These are phyloP conservation scores for Stigmatopora nigra DNA, from an alignment of 2,113 vertebrate genomes.

Conservation along the genomic window DNA sequence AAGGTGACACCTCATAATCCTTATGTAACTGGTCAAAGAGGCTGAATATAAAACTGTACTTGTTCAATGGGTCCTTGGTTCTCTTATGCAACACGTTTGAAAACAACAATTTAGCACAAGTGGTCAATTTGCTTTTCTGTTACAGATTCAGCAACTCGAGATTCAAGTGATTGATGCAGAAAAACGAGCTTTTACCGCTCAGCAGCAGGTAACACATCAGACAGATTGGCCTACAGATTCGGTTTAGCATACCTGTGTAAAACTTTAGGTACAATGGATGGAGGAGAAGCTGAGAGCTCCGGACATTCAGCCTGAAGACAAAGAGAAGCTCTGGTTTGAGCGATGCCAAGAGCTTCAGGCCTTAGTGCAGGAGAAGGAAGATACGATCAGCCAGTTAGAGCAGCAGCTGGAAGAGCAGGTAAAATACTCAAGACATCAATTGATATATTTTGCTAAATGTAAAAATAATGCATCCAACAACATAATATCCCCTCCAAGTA, in stretches of 20 bases:
- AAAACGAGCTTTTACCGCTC: slow-evolving; percentile 81
- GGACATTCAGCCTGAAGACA: slow-evolving; percentile 80
- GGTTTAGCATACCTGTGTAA: neutral
- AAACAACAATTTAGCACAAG: neutral
- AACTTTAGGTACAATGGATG: slow-evolving; percentile 86
- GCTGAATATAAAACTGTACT: neutral
- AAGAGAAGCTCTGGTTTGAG: slow-evolving; percentile 80
- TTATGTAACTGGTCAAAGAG: slow-evolving; percentile 14
- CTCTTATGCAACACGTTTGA: neutral
- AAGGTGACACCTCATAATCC: slow-evolving; percentile 24
- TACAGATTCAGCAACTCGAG: slow-evolving; percentile 92
- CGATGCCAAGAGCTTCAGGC: slow-evolving; percentile 86
- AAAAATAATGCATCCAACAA: neutral
- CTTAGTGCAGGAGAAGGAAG: slow-evolving; percentile 83
- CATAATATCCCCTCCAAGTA: too few relatives aligned
- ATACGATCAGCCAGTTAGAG: slow-evolving; percentile 79
- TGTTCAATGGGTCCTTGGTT: neutral
- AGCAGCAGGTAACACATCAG: slow-evolving; percentile 78
- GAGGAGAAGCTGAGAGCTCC: slow-evolving; percentile 90
- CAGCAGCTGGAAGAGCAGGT: slow-evolving; percentile 95
- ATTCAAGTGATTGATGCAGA: slow-evolving; percentile 88
- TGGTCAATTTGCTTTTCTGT: neutral
- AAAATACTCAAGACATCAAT: neutral
- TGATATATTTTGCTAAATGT: too few relatives aligned
- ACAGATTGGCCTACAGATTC: neutral